Base-by-base conservation (phyloP, 2,888 invertebrate genomes). In the Acronicta alni region DNA sequence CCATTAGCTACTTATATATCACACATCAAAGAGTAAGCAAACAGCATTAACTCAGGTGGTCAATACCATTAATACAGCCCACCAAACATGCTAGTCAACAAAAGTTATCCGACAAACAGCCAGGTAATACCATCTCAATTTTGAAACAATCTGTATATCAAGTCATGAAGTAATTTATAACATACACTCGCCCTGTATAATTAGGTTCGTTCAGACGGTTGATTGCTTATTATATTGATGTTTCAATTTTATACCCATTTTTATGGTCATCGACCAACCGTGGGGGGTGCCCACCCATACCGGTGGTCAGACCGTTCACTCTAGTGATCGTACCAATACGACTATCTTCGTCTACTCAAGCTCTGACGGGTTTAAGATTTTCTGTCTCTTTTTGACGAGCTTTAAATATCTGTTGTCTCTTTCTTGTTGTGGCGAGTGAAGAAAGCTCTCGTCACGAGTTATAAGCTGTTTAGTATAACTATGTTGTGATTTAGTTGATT, bases 141-240 rank as follows among this genome's bases (percentile, higher is more conserved):
- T 72, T 75, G 80, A 83, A 91, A 77, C 90, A 84, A 88, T 88
- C 93, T 90, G 91, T 92, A 91, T 89, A 82, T 85, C 75, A 72
- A 82, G 79, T 81, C 84, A 81, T 86, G 82, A 82, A 83, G 88
- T 93, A 92, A 93, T 93, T 93, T 93, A 93, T 92, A 90, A 88
- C 89, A 80, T 84, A 85, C 81, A 83, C 88, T 85, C 88, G 86
- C 83, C 85, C 90, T 86, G 91, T 94, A 93, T 93, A 93, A 93
- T 94, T 93, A 93, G 89, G 88, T 80, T 85, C 83, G 87, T 84
- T 80, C 86, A 81, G 81, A 79, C 79, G 81, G 90, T 89, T 94
- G 93, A 93, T 94, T 94, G 93, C 93, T 93, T 94, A 94, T 94
- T 93, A 93, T 94, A 93, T 94, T 94, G 94, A 94, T 94, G 94